Percentiles rank a stretch among this genome's conserved stretches.
Conservation (phyloP, 2,797 vertebrate species). For the Macroramphosus scolopax region DNA sequence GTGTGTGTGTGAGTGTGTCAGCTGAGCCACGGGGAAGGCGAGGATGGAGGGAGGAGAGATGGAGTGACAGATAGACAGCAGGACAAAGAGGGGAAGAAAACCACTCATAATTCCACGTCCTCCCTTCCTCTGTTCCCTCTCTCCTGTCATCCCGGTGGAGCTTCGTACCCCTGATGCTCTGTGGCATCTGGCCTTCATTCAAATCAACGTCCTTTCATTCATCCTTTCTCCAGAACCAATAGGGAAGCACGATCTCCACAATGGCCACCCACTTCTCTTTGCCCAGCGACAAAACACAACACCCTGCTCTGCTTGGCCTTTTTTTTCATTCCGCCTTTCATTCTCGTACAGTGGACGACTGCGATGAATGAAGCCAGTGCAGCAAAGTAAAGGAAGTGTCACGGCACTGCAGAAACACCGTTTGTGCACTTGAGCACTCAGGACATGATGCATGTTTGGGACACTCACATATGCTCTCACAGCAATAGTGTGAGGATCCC, state of each 20-base stretch:
- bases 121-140: slow-evolving; percentile 18
- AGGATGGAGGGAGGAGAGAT: no score
- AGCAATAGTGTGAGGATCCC: no score
- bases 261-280: slow-evolving; percentile 10
- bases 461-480: no score
- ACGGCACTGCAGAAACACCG: no score
- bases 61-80: no score
- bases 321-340: slow-evolving; percentile 1
- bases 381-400: slow-evolving; percentile 4
- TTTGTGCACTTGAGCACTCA: slow-evolving; percentile 11
- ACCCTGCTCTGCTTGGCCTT: not conserved
- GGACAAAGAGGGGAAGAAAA: slow-evolving; percentile 1
- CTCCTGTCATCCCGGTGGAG: slow-evolving; percentile 7
- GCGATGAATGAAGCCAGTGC: slow-evolving; percentile 41
- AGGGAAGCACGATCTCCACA: slow-evolving; percentile 3
- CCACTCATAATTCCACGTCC: slow-evolving; percentile 15
- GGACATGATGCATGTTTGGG: not conserved
- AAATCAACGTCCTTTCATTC: slow-evolving; percentile 46
- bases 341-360: slow-evolving; percentile 14
- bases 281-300: not conserved
- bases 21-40: no score
- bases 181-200: slow-evolving; percentile 42
- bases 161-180: slow-evolving; percentile 16
- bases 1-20: no score
- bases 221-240: slow-evolving; percentile 33